phyloP scores from a whole-genome alignment of 1,140 invertebrate species.

The Nephila pilipes region DNA sequence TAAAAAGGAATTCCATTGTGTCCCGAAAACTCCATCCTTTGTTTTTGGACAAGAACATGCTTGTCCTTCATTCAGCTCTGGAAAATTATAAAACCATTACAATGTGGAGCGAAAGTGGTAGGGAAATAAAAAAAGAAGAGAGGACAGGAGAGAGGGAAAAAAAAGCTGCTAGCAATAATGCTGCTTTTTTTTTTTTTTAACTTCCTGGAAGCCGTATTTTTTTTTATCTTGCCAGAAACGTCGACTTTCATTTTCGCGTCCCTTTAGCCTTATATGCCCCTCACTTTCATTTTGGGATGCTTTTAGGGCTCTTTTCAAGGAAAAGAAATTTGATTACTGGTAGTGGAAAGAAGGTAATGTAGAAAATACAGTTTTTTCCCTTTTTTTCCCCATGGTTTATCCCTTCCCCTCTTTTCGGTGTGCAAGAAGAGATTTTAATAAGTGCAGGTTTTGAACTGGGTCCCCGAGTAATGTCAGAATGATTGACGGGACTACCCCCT shows the following conservation, averaged over 20 bases:
- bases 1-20: not conserved
- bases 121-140: not conserved
- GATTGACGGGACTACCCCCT: conserved; percentile 10
- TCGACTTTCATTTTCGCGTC: conserved; percentile 49
- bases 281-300: conserved; percentile 53
- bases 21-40: conserved; percentile 31
- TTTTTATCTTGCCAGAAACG: conserved; percentile 32
- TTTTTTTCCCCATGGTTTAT: not conserved
- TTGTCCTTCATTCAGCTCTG: not conserved
- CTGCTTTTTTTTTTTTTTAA: not conserved
- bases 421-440: conserved; percentile 58
- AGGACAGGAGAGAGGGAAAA: not conserved
- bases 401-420: not conserved
- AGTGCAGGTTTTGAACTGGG: not conserved
- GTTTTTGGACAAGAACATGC: conserved; percentile 13
- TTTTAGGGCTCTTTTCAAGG: conserved; percentile 63
- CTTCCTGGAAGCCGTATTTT: not conserved
- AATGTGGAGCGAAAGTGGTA: conserved; percentile 10
- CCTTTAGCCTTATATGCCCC: not conserved
- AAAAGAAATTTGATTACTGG: conserved; percentile 60
- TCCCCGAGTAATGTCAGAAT: conserved; percentile 46
- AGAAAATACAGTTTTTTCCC: conserved; percentile 24
- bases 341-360: conserved; percentile 46
- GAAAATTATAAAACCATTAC: conserved; percentile 46
- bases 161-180: not conserved